Evolutionary conservation across 1,140 invertebrate species (phyloP).

Genomic region (Leptoteleia sp.): DNA sequence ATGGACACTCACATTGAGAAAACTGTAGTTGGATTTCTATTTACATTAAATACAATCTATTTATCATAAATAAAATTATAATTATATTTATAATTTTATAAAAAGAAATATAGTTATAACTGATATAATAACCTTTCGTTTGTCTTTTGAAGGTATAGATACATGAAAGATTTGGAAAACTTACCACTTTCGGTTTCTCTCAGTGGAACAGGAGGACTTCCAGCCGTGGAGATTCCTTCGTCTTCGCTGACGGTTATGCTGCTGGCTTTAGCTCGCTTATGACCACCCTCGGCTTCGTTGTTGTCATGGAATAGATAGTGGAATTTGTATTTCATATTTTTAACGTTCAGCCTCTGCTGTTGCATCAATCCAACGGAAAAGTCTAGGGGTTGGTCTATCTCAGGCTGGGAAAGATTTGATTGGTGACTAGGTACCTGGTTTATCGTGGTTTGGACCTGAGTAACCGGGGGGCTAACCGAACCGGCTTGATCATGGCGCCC

Average conservation of each 20-base stretch:
- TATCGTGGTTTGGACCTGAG: constrained; percentile 68
- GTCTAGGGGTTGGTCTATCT: constrained; percentile 79
- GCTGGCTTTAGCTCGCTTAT: constrained; percentile 66
- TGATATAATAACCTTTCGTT: too few relatives aligned
- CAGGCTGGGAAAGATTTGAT: constrained; percentile 66
- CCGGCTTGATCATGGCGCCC: constrained; percentile 69
- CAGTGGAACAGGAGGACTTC: constrained; percentile 76
- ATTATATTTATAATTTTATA: too few relatives aligned
- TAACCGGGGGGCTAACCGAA: constrained; percentile 57
- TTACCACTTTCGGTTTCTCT: constrained; percentile 76
- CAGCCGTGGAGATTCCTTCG: constrained; percentile 79
- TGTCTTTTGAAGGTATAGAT: too few relatives aligned
- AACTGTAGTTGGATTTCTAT: too few relatives aligned
- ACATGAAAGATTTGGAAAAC: too few relatives aligned
- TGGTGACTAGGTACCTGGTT: constrained; percentile 73
- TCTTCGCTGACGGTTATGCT: constrained; percentile 78
- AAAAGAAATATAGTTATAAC: too few relatives aligned
- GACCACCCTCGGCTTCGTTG: constrained; percentile 70
- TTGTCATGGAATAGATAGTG: constrained; percentile 75
- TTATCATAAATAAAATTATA: too few relatives aligned
- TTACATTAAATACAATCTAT: too few relatives aligned
- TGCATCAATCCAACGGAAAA: constrained; percentile 79
- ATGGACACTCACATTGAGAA: too few relatives aligned
- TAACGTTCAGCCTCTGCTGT: constrained; percentile 74
- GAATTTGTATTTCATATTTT: constrained; percentile 74